Evolutionary conservation across 2,113 vertebrate species (phyloP).

Genomic region (Ascaphus truei): DNA sequence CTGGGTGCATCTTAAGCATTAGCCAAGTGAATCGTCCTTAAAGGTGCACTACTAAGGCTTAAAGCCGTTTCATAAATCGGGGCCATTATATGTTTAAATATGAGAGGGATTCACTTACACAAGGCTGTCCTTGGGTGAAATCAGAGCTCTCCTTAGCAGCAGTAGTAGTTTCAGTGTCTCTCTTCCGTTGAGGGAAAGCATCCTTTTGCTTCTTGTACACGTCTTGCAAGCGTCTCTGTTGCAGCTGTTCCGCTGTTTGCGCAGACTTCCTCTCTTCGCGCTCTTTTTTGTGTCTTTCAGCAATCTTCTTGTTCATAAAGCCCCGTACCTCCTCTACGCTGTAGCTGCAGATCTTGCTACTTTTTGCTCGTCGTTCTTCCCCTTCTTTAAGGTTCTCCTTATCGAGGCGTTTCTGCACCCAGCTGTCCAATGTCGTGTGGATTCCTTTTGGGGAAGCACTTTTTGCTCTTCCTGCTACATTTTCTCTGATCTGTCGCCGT

Average conservation of each 20-base stretch:
- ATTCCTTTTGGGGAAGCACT: conserved; percentile 1
- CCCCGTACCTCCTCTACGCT: conserved; percentile 40
- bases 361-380: background rate
- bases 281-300: conserved; percentile 45
- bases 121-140: background rate
- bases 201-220: conserved; percentile 56
- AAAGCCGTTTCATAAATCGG: no score
- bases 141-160: no score
- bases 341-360: conserved; percentile 16
- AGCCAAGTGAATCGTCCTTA: no score
- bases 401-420: background rate
- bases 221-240: conserved; percentile 48
- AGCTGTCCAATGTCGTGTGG: background rate
- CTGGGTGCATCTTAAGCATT: no score
- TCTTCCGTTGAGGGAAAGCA: conserved; percentile 34
- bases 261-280: conserved; percentile 35
- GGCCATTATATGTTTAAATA: no score
- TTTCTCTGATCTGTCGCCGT: background rate
- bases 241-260: background rate
- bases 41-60: no score
- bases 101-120: conserved; percentile 15
- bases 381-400: conserved; percentile 28
- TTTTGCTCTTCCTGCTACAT: background rate
- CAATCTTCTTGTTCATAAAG: conserved; percentile 43
- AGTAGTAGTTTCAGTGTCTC: no score